Conservation (phyloP, 2,113 vertebrate species). For the Scolopax mira region DNA sequence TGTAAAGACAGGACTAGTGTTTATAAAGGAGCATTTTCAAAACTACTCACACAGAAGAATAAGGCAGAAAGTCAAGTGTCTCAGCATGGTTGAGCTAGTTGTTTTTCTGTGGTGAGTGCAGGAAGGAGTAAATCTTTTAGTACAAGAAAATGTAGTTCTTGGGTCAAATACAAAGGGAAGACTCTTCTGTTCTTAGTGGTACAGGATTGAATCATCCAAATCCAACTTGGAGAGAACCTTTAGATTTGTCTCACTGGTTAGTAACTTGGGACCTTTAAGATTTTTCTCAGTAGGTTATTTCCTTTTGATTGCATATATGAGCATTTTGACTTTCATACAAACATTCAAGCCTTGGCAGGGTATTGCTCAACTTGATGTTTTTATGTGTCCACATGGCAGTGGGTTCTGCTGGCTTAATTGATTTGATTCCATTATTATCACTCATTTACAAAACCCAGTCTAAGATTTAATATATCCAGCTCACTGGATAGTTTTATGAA, state of each 20-base stretch:
- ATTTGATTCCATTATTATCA: neutral
- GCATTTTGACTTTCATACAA: neutral
- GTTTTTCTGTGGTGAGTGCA: neutral
- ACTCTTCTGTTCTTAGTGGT: neutral
- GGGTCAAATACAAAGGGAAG: neutral
- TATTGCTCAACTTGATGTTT: neutral
- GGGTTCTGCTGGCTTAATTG: neutral
- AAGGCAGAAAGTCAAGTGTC: neutral
- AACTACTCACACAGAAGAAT: neutral
- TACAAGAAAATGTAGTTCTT: neutral
- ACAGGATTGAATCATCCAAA: neutral
- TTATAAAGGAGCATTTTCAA: neutral
- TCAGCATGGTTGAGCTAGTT: neutral
- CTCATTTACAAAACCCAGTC: neutral
- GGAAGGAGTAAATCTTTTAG: neutral
- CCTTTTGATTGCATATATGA: neutral
- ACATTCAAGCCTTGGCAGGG: neutral
- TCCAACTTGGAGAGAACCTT: neutral
- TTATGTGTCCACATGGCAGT: neutral
- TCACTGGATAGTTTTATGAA: neutral
- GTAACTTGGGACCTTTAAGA: neutral
- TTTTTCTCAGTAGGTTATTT: neutral
- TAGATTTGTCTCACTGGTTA: neutral
- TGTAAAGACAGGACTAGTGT: neutral
- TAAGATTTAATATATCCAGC: neutral